Evolutionary conservation across 2,113 vertebrate genomes (phyloP), one percentile per base, ranked within the genome.

Genomic region (Galemys pyrenaicus): DNA sequence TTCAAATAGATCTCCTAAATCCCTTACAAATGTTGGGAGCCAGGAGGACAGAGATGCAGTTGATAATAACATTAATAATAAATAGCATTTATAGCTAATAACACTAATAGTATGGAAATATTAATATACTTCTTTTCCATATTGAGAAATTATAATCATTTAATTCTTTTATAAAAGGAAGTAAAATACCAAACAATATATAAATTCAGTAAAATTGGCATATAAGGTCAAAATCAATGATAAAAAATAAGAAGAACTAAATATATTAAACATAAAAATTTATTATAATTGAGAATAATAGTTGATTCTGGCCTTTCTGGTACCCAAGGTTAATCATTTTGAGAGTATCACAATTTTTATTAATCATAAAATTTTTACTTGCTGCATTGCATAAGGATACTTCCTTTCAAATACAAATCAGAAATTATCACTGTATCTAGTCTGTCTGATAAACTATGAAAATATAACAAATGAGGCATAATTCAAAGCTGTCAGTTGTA

Each of bases 131-230:
- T 87, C 22, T 41, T 71, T 24, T 64, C 60, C 78, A 65, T 65
- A n/a, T 54, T 89, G 37, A 95, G n/a, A 91, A 78, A 68, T 49
- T 88, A 60, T 85, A 86, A 28, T 46, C 70, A 41, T 90, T 71
- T 78, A 6, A 85, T 58, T 93, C 37, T 62, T 73, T 94, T 89
- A 79, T n/a, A 82, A 93, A 78, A 73, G 28, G 64, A 64, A 65
- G 17, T 64, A 24, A 62, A 46, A 83, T 79, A 87, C 81, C 19
- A 49, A 93, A 92, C 71, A 74, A 54, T 32, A 56, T 7, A 75
- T 0, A 96, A 37, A 87, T 60, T 80, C 22, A 71, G 67, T 46
- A 87, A 91, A 91, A 58, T 26, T 94, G 35, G 46, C 54, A 65
- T 2, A 56, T 39, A 78, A 82, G 8, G 37, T 84, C 77, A 74